A percentile compares a stretch with the other conserved stretches of the same genome.
Evolutionary conservation across 1,140 invertebrate species (phyloP).

Genomic region (Megalopta genalis): DNA sequence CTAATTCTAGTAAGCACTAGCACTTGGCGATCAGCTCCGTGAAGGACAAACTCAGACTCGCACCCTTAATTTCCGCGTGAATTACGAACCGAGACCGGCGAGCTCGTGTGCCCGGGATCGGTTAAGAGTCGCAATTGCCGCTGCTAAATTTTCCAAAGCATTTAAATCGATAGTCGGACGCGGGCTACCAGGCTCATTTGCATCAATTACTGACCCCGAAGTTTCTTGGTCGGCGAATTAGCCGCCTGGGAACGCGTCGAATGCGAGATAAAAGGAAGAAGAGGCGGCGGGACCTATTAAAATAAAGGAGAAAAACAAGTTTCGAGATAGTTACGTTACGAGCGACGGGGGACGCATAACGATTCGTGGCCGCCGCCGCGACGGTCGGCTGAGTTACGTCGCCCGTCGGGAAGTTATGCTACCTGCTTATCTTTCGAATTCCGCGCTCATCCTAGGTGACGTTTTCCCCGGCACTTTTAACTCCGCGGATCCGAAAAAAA

Average conservation of each 20-base stretch:
- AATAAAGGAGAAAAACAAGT: constrained; percentile 77
- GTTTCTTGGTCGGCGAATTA: constrained; percentile 73
- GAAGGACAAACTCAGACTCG: too few relatives aligned
- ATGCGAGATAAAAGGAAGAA: constrained; percentile 71
- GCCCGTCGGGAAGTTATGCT: constrained; percentile 71
- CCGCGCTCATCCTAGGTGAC: constrained; percentile 64
- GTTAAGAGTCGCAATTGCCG: constrained; percentile 46
- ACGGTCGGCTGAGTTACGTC: constrained; percentile 71
- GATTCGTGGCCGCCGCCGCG: constrained; percentile 64
- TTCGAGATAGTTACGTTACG: constrained; percentile 77
- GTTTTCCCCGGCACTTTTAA: constrained; percentile 63
- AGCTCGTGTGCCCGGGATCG: neutral
- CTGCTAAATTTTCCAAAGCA: constrained; percentile 53
- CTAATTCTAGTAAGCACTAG: too few relatives aligned
- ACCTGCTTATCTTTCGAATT: constrained; percentile 76
- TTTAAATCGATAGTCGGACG: constrained; percentile 60
- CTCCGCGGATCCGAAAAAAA: constrained; percentile 37
- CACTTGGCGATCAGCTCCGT: too few relatives aligned
- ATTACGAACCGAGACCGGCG: constrained; percentile 1
- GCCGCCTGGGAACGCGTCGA: constrained; percentile 71
- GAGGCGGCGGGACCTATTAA: constrained; percentile 70
- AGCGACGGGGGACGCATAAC: constrained; percentile 77
- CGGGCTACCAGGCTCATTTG: constrained; percentile 67
- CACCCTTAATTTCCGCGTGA: constrained; percentile 40
- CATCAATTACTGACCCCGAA: constrained; percentile 74